Conservation (phyloP, 2,113 vertebrate species). For the Nyctibius bracteatus region DNA sequence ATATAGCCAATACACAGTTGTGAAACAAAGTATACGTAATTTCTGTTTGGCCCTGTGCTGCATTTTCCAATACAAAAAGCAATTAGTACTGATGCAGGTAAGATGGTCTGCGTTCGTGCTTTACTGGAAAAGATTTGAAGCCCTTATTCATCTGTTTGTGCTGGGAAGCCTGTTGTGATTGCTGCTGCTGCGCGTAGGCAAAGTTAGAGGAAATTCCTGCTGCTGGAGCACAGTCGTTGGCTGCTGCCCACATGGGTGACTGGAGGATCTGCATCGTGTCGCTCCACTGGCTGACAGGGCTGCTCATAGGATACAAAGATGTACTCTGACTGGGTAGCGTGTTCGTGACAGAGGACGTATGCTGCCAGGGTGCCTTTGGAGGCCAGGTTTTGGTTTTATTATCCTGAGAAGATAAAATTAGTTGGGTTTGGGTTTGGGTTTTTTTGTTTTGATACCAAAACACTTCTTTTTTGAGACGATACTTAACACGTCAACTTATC, state of each 20-base stretch:
- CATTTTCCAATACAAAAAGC: background rate
- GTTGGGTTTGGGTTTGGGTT: no score
- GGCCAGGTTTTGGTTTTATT: slow-evolving; percentile 99
- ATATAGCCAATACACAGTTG: background rate
- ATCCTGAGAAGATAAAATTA: slow-evolving; percentile 75
- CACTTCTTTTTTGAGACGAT: no score
- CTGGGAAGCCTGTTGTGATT: slow-evolving; percentile 73
- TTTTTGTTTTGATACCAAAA: background rate
- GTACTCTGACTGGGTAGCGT: slow-evolving; percentile 85
- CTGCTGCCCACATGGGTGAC: slow-evolving; percentile 91
- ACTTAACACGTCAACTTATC: no score
- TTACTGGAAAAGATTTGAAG: slow-evolving; percentile 94
- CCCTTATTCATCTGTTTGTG: slow-evolving; percentile 93
- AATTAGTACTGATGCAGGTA: slow-evolving; percentile 95
- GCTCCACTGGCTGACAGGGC: slow-evolving; percentile 89
- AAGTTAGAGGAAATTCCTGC: slow-evolving; percentile 81
- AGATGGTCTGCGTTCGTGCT: slow-evolving; percentile 92
- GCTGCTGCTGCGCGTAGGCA: slow-evolving; percentile 83
- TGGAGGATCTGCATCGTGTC: slow-evolving; percentile 95
- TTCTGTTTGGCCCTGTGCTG: slow-evolving; percentile 18
- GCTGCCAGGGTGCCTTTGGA: slow-evolving; percentile 98
- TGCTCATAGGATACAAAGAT: slow-evolving; percentile 87
- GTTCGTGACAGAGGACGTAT: slow-evolving; percentile 77
- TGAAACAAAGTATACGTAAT: background rate
- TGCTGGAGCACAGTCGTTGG: slow-evolving; percentile 81